Evolutionary conservation across 1,140 invertebrate species (phyloP), one percentile per base, ranked within the genome.

Genomic region (Rhizoglyphus robini): DNA sequence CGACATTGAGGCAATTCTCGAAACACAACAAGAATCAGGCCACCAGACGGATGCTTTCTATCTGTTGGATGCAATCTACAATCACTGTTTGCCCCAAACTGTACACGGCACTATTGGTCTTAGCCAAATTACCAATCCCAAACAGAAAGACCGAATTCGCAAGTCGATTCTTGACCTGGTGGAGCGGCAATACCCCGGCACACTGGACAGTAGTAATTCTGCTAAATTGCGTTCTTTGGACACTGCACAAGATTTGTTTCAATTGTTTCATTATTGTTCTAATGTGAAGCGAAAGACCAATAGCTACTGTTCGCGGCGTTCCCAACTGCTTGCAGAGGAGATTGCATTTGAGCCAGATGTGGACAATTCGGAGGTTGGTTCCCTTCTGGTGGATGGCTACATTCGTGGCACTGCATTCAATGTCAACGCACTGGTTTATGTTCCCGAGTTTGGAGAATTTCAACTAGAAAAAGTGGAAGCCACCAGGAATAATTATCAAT

Each of bases 371-470:
- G 74, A 70, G 18, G 63, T 76, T 71, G 90, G 90, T 25, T 88
- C 83, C 36, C 75, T 96, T 31, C 86, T 86, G 77, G 75, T 96
- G 1, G 85, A 84, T 66, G 94, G 94, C 2, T 95, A 86, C 76
- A 75, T 97, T 51, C 78, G 88, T 72, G 71, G 72, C 13, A 80
- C 83, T 69, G 77, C 86, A 5, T 77, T 95, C 41, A 86, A 85
- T 75, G 90, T 88, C 0, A 96, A 97, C 80, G 79, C 84, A 69
- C 78, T 96, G 51, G 78, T 98, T 51, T 88, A 97, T 72, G 83
- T 98, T 60, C 84, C 88, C 60, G 91, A 90, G 0, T 83, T 90
- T 73, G 93, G 91, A 46, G 88, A 95, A 73, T 97, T 87, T 75
- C 92, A 96, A 79, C 84, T 97, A 81, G 79, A 77, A 2, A 83